A percentile compares a stretch with the other conserved stretches of the same genome.
Conservation (phyloP, 2,797 vertebrate species). For the Neostethus bicornis region DNA sequence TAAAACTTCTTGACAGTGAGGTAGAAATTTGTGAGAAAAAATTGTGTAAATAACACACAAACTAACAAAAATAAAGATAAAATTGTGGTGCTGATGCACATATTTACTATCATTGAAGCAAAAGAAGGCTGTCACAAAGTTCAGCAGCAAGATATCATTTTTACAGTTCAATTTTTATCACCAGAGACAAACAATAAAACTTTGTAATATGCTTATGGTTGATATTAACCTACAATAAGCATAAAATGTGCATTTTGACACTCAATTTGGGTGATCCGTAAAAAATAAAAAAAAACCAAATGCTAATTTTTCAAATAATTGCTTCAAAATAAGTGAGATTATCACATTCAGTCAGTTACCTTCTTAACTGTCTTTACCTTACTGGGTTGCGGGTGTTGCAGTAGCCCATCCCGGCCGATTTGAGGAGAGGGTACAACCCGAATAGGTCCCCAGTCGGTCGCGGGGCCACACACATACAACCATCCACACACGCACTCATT, state of each 20-base stretch:
- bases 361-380: too few species aligned
- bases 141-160: not conserved
- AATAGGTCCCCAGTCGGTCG: too few species aligned
- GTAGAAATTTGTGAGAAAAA: slow-evolving; percentile 17
- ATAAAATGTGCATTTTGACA: too few species aligned
- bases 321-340: not conserved
- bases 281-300: not conserved
- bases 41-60: not conserved
- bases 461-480: too few species aligned
- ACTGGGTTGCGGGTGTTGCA: too few species aligned
- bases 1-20: not conserved
- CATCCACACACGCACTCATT: too few species aligned
- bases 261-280: too few species aligned
- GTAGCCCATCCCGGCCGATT: too few species aligned
- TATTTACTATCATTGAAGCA: not conserved
- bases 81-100: not conserved
- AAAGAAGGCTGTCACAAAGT: not conserved
- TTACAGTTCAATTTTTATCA: not conserved
- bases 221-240: not conserved
- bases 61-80: not conserved
- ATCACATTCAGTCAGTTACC: too few species aligned
- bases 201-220: not conserved
- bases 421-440: too few species aligned
- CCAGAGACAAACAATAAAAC: not conserved
- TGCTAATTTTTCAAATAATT: not conserved